Percentiles rank a stretch among this genome's conserved stretches.
Evolutionary conservation across 2,888 invertebrate genomes (phyloP).

Genomic region (Apodemia duryi): DNA sequence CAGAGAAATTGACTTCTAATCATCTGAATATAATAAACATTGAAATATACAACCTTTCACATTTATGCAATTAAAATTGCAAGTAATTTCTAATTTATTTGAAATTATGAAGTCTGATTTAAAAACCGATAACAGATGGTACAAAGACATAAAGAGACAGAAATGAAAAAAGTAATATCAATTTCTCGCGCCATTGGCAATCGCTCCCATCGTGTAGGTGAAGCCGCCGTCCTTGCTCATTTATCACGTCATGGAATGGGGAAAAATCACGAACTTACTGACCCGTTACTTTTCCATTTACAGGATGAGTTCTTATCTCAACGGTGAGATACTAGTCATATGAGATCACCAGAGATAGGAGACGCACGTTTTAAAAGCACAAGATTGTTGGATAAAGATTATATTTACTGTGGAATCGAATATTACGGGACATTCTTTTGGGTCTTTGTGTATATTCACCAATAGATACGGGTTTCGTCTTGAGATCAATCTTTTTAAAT

Average conservation of each 20-base stretch:
- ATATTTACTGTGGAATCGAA: too few species aligned
- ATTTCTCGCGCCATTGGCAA: slow-evolving; percentile 67
- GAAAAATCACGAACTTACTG: slow-evolving; percentile 59
- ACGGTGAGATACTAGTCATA: not conserved
- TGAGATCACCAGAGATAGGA: not conserved
- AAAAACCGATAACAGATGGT: slow-evolving; percentile 4
- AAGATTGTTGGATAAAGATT: not conserved
- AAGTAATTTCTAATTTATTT: not conserved
- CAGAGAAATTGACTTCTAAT: too few species aligned
- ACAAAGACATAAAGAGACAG: slow-evolving; percentile 22
- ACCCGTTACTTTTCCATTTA: slow-evolving; percentile 64
- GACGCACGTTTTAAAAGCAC: slow-evolving; percentile 1
- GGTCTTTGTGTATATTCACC: too few species aligned
- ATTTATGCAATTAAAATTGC: too few species aligned
- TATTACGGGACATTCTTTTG: too few species aligned
- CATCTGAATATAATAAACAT: too few species aligned
- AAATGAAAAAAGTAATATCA: slow-evolving; percentile 56
- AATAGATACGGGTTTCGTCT: too few species aligned
- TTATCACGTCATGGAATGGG: slow-evolving; percentile 65
- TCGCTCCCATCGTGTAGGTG: slow-evolving; percentile 47
- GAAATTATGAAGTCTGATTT: not conserved
- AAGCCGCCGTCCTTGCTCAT: slow-evolving; percentile 45
- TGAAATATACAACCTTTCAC: too few species aligned
- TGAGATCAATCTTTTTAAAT: too few species aligned
- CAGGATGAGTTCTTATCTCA: slow-evolving; percentile 38